phyloP scores from a whole-genome alignment of 2,797 vertebrate genomes.

The Notolabrus celidotus region DNA sequence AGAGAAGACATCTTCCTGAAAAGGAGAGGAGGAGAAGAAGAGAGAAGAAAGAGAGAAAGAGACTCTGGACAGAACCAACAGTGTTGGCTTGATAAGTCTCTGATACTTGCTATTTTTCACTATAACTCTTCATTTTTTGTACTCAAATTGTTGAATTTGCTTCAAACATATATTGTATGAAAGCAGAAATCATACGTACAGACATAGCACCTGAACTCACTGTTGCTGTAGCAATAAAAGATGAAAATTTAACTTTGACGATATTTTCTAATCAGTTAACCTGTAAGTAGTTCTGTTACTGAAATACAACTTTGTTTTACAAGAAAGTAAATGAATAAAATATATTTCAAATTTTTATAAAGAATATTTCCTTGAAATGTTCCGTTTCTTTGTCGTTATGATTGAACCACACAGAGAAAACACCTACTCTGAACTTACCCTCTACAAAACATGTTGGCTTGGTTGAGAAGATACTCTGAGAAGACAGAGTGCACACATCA shows the following conservation, averaged over 20 bases:
- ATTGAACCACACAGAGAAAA: constrained; percentile 14
- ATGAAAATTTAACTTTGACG: constrained; percentile 65
- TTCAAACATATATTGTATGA: constrained; percentile 76
- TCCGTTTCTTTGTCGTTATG: constrained; percentile 30
- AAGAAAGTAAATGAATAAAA: constrained; percentile 81
- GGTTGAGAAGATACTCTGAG: not conserved
- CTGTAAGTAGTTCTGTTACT: constrained; percentile 80
- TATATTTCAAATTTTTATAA: constrained; percentile 84
- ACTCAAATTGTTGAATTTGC: constrained; percentile 65
- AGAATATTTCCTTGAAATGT: constrained; percentile 62
- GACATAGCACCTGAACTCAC: constrained; percentile 77
- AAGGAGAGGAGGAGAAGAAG: constrained; percentile 39
- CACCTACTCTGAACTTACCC: not conserved
- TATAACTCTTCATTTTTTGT: constrained; percentile 71
- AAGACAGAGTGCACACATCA: not conserved
- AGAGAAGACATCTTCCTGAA: constrained; percentile 50
- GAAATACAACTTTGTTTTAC: constrained; percentile 78
- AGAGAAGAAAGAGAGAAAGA: constrained; percentile 60
- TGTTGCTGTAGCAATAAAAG: constrained; percentile 76
- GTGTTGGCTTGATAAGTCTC: constrained; percentile 73
- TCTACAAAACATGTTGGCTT: not conserved
- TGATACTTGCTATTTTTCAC: constrained; percentile 65
- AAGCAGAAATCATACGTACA: constrained; percentile 69
- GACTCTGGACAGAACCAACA: constrained; percentile 79
- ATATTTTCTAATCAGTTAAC: constrained; percentile 78